A percentile compares a stretch with the other conserved stretches of the same genome.
Evolutionary conservation across 1,140 invertebrate species (phyloP).

Genomic region (Ceratitis capitata): DNA sequence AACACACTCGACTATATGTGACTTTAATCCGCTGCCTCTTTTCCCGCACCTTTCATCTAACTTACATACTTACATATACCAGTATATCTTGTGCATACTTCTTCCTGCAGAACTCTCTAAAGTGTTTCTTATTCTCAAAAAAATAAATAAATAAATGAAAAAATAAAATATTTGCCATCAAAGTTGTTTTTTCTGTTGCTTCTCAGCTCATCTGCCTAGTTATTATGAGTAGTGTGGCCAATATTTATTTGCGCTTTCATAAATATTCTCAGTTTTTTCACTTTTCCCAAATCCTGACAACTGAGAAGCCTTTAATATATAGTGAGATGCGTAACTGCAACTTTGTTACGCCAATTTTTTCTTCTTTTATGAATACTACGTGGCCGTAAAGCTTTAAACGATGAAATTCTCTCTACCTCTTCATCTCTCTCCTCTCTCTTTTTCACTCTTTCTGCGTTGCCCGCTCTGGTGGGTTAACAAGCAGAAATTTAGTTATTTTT

Average conservation of each 20-base stretch:
- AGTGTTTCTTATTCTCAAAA: background rate
- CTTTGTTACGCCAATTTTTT: background rate
- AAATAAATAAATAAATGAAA: no score
- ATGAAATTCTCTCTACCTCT: background rate
- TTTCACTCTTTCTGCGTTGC: background rate
- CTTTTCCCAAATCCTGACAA: no score
- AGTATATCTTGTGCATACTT: no score
- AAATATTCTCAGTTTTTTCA: background rate
- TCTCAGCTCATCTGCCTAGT: background rate
- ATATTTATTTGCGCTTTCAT: background rate
- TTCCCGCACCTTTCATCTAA: background rate
- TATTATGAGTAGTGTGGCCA: background rate
- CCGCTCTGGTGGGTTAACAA: background rate
- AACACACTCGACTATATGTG: background rate
- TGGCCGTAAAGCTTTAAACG: background rate
- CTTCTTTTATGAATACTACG: background rate
- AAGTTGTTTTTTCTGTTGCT: background rate
- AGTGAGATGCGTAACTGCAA: background rate
- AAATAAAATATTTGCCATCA: constrained; percentile 1
- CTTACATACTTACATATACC: background rate
- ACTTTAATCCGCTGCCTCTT: background rate
- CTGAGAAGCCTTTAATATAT: background rate
- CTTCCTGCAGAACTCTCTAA: background rate
- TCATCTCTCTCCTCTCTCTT: background rate
- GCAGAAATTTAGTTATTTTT: background rate